These are phyloP conservation scores for Arenaria interpres DNA, from an alignment of 2,113 vertebrate genomes.

Conservation along the genomic window DNA sequence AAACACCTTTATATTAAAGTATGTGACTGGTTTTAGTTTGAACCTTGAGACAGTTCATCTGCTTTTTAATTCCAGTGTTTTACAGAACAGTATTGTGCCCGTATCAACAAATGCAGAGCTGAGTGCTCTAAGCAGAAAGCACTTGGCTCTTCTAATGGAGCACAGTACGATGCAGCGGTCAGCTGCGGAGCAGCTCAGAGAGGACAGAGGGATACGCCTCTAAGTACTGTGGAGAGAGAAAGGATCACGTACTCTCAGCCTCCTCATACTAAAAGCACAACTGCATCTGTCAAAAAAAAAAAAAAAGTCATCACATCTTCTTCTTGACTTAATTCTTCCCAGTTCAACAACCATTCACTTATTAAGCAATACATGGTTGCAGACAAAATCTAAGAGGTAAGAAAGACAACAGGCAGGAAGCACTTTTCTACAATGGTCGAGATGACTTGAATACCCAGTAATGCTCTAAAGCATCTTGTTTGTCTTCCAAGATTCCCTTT, in stretches of 20 bases:
- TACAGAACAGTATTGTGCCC: background rate
- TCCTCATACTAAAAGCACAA: background rate
- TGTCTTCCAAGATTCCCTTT: background rate
- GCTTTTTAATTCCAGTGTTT: background rate
- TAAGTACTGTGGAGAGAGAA: background rate
- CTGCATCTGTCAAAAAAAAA: background rate
- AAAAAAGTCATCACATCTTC: background rate
- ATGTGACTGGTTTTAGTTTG: background rate
- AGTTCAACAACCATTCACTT: background rate
- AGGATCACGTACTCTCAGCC: background rate
- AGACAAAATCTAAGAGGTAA: background rate
- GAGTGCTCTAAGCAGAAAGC: background rate
- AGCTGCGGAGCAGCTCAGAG: background rate
- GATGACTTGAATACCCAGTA: background rate
- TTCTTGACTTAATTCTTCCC: background rate
- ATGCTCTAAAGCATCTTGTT: background rate
- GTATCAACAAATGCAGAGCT: background rate
- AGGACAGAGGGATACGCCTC: background rate
- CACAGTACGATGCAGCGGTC: background rate
- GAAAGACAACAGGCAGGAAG: background rate
- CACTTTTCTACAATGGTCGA: background rate
- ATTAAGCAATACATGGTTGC: background rate
- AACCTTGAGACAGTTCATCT: background rate
- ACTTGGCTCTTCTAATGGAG: background rate
- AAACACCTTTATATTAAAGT: background rate